Base-by-base conservation (phyloP, 2,888 invertebrate genomes). In the Mesochorus sp. region DNA sequence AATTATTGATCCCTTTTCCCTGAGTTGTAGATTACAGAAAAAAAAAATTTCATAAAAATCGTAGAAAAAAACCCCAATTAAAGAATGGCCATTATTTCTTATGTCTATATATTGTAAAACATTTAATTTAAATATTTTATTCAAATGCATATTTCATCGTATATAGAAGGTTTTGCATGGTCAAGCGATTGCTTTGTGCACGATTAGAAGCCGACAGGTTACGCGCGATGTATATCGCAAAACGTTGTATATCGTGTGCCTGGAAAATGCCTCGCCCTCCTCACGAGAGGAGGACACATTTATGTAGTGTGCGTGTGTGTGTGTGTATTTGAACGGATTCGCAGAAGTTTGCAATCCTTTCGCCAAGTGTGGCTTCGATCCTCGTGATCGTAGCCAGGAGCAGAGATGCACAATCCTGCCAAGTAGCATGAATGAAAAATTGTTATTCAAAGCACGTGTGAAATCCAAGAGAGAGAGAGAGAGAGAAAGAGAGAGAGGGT, bases 371-470 rank as follows among this genome's bases (percentile, higher is more conserved):
- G 57, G 49, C 70, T 70, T 70, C 64, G 66, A 75, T 79, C 67
- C 79, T 73, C 53, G 75, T 62, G 37, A 77, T 68, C 77, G 73
- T 57, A 44, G 66, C 28, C 62, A 68, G 66, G 61, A 73, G 49
- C 39, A 55, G 57, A 31, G 39, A 68, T 55, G 73, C 67, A 72
- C 77, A 14, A 72, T 55, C 61, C 44, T 51, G 39, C 34, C 47
- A 67, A 67, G 47, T 53, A 14, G 79, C 64, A 84, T 82, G 76
- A 84, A 84, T 81, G 81, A 81, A 81, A 82, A 82, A 84, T 83
- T 80, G 78, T 44, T 62, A 85, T 85, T 85, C 85, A 49, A 64
- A 79, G 44, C 72, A 73, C 80, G 84, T 77, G 8, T n/a, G n/a
- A n/a, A n/a, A n/a, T n/a, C n/a, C n/a, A n/a, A n/a, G n/a, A n/a